A percentile compares a stretch with the other conserved stretches of the same genome.
phyloP scores from a whole-genome alignment of 2,888 invertebrate species.

The Chloromyia formosa region DNA sequence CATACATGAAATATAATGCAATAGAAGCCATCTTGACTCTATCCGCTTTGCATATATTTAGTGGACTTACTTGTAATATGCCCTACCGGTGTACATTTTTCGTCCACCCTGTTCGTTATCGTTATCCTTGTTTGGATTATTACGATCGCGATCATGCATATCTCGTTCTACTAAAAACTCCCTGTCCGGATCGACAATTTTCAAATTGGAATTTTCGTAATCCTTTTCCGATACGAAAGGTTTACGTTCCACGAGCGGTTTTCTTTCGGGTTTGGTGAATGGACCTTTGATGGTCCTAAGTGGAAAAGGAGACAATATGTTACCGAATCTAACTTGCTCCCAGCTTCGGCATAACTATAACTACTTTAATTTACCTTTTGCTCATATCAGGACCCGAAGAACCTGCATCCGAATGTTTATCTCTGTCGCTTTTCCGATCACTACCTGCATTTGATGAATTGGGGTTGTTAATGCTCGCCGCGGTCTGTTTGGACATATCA shows the following conservation, averaged over 20 bases:
- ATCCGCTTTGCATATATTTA: background rate
- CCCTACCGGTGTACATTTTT: conserved; percentile 42
- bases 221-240: conserved; percentile 45
- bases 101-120: conserved; percentile 4
- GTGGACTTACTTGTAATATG: conserved; percentile 42
- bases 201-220: conserved; percentile 47
- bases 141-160: conserved; percentile 47
- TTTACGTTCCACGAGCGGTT: conserved; percentile 16
- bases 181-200: conserved; percentile 44
- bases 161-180: conserved; percentile 44
- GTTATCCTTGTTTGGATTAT: background rate
- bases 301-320: background rate
- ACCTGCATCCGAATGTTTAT: background rate
- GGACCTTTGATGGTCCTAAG: conserved; percentile 46
- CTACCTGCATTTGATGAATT: background rate
- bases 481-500: conserved; percentile 33
- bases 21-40: too few species aligned
- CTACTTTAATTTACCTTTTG: conserved; percentile 29
- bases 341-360: background rate
- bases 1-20: too few species aligned
- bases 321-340: conserved; percentile 5
- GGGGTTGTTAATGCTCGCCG: background rate
- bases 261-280: conserved; percentile 45
- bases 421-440: background rate
- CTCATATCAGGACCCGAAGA: conserved; percentile 17